Percentiles rank a stretch among this genome's conserved stretches.
These are phyloP conservation scores for Ischnus inquisitorius DNA, from an alignment of 2,888 invertebrate genomes.

Conservation along the genomic window DNA sequence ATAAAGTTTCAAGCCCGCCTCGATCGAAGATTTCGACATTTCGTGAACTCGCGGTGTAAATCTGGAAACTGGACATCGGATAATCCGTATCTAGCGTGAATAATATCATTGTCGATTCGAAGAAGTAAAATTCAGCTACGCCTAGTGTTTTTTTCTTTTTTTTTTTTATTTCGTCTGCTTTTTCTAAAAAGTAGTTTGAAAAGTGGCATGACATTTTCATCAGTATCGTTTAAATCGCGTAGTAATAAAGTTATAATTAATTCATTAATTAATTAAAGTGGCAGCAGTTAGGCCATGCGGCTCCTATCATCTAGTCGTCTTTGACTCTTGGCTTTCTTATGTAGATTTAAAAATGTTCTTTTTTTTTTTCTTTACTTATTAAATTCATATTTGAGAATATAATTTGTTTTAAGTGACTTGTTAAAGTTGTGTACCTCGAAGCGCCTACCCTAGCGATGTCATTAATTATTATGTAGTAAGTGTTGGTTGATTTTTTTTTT, in stretches of 20 bases:
- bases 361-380: constrained; percentile 55
- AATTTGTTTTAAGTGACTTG: constrained; percentile 78
- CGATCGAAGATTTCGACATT: constrained; percentile 74
- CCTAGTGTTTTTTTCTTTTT: constrained; percentile 41
- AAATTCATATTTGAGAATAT: constrained; percentile 66
- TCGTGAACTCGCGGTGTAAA: constrained; percentile 64
- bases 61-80: constrained; percentile 80
- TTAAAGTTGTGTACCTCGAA: constrained; percentile 82
- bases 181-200: constrained; percentile 83
- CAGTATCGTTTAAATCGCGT: constrained; percentile 77
- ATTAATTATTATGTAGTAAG: constrained; percentile 67
- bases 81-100: constrained; percentile 80
- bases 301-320: constrained; percentile 84
- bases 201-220: constrained; percentile 80
- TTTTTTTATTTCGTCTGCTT: constrained; percentile 77
- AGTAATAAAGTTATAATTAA: constrained; percentile 84
- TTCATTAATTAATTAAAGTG: constrained; percentile 83
- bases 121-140: constrained; percentile 75
- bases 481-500: constrained; percentile 55
- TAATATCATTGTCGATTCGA: constrained; percentile 78
- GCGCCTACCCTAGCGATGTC: constrained; percentile 83
- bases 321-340: constrained; percentile 83
- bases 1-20: constrained; percentile 22
- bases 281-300: constrained; percentile 85
- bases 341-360: constrained; percentile 79